Evolutionary conservation across 2,797 vertebrate species (phyloP).

Genomic region (Emydoidea blandingii): DNA sequence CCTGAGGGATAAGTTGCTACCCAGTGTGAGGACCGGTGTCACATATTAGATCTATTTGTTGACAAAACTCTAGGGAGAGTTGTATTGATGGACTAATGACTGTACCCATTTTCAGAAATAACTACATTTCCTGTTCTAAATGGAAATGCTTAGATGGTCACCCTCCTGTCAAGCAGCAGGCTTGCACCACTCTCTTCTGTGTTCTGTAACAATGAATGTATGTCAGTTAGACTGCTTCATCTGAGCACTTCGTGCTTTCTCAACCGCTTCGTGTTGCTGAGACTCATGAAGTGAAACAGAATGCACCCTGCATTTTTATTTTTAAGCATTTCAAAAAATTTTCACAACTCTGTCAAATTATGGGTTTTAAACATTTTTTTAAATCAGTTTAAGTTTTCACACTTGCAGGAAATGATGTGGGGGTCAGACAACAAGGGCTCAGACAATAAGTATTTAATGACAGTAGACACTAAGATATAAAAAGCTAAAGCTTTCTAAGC

Average conservation of each 20-base stretch:
- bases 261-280: not conserved
- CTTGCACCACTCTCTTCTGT: not conserved
- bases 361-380: not conserved
- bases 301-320: not conserved
- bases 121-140: not conserved
- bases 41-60: not conserved
- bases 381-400: not conserved
- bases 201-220: not conserved
- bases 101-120: not conserved
- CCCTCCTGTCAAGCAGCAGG: not conserved
- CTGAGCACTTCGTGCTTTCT: not conserved
- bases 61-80: not conserved
- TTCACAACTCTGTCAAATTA: not conserved
- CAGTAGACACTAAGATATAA: not conserved
- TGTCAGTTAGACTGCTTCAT: not conserved
- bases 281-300: not conserved
- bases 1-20: not conserved
- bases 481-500: not conserved
- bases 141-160: not conserved
- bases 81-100: not conserved
- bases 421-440: not conserved
- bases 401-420: not conserved
- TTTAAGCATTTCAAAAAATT: not conserved
- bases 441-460: not conserved
- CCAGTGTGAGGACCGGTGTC: not conserved